Percentiles rank a stretch among this genome's conserved stretches.
Evolutionary conservation across 2,888 invertebrate genomes (phyloP).

Genomic region (Marronus borbonicus): DNA sequence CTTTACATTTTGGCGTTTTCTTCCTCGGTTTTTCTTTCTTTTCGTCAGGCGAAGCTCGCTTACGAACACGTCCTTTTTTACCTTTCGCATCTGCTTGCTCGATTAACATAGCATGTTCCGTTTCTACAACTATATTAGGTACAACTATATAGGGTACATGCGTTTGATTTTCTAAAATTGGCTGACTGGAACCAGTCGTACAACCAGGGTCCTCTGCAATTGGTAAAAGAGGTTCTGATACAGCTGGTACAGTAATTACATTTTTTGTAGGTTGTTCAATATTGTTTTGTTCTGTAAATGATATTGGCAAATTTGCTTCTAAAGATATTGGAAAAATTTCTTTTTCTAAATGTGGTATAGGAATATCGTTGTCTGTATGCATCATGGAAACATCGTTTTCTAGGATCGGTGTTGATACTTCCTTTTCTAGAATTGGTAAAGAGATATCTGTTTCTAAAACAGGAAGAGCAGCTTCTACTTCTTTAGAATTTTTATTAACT

Average conservation of each 20-base stretch:
- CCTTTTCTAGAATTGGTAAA: conserved; percentile 13
- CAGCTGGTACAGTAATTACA: not conserved
- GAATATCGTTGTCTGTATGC: not conserved
- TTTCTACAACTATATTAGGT: not conserved
- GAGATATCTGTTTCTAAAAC: not conserved
- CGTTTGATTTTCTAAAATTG: not conserved
- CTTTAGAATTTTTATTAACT: not conserved
- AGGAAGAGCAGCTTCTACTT: not conserved
- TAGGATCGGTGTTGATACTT: not conserved
- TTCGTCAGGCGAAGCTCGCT: conserved; percentile 21
- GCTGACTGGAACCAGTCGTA: too few species aligned
- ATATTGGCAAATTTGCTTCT: too few species aligned
- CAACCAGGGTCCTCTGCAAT: not conserved
- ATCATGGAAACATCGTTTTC: not conserved
- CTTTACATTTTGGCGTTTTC: conserved; percentile 36
- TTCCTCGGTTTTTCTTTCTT: conserved; percentile 41
- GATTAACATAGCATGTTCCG: not conserved
- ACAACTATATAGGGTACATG: not conserved
- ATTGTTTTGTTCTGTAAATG: too few species aligned
- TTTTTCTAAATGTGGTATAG: not conserved
- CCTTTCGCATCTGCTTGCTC: not conserved
- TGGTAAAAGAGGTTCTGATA: conserved; percentile 2
- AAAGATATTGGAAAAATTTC: not conserved
- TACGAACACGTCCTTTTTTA: conserved; percentile 35
- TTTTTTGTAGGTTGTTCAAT: not conserved